Evolutionary conservation across 2,888 invertebrate species (phyloP), one percentile per base, ranked within the genome.

Genomic region (Dasypogon diadema): DNA sequence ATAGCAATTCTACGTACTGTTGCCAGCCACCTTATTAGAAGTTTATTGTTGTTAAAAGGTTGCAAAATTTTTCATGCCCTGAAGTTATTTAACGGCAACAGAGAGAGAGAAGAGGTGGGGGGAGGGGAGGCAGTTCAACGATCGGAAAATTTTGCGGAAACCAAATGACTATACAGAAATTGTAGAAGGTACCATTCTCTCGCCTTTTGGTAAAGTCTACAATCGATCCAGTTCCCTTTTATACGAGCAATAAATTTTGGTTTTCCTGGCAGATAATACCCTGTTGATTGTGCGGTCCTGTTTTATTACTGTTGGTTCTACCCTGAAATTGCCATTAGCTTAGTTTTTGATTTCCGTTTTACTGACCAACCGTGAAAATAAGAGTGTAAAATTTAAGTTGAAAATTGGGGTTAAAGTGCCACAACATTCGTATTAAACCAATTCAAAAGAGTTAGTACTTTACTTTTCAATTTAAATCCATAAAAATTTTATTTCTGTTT

Each of bases 51-150:
- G 60, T 56, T 76, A 68, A 76, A 65, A 68, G 74, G 56, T 21
- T 65, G 63, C 48, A 48, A 58, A 65, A 46, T 56, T 68, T 54
- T 65, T 76, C 48, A 42, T 24, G 34, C 68, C 26, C 42, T 56
- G 55, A 68, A 68, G 68, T 75, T 54, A 56, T 75, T 68, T 68
- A 75, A 75, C 75, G 14, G n/a, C n/a, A n/a, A n/a, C n/a, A n/a
- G n/a, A n/a, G n/a, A n/a, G n/a, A n/a, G n/a, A n/a, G n/a, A n/a
- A n/a, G n/a, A n/a, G n/a, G n/a, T n/a, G n/a, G n/a, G n/a, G n/a
- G n/a, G n/a, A n/a, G n/a, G 37, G 16, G 10, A 54, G 24, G 8
- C 34, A 42, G 18, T 14, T 21, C 16, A 48, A 14, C n/a, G 16
- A 48, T 14, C 48, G 54, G 54, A 54, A 54, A 54, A 21, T 21